Percentiles rank a stretch among this genome's conserved stretches.
Conservation (phyloP, 2,888 invertebrate species). For the Nudaria mundana region DNA sequence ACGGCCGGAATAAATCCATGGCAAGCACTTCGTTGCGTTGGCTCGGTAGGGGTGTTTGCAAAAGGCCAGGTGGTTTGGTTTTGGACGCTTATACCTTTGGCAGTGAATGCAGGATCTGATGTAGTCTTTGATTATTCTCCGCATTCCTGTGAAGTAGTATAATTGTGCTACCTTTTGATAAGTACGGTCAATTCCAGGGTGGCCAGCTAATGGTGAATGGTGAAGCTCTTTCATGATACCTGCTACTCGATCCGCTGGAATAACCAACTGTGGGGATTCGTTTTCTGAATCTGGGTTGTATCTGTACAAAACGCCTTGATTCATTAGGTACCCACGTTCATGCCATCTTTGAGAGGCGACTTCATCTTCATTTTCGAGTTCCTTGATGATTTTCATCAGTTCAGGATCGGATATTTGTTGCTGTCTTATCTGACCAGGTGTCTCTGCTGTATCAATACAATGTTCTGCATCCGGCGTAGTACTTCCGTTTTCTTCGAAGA, state of each 20-base stretch:
- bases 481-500: slow-evolving; percentile 3
- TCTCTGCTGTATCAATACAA: slow-evolving; percentile 6
- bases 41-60: slow-evolving; percentile 28
- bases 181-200: slow-evolving; percentile 6
- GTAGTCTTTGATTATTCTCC: slow-evolving; percentile 7
- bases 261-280: neutral
- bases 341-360: neutral
- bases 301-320: neutral
- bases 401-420: neutral
- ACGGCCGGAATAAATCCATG: neutral
- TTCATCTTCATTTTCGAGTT: neutral
- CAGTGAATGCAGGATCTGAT: slow-evolving; percentile 14
- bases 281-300: neutral
- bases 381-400: neutral
- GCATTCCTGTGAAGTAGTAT: slow-evolving; percentile 13
- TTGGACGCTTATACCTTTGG: slow-evolving; percentile 37
- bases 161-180: slow-evolving; percentile 8
- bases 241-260: neutral
- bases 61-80: slow-evolving; percentile 36
- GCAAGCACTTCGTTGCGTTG: slow-evolving; percentile 10
- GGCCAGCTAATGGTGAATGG: slow-evolving; percentile 5
- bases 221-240: slow-evolving; percentile 16
- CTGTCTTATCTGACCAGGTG: neutral
- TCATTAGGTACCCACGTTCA: neutral
- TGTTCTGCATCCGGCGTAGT: slow-evolving; percentile 7